These are phyloP conservation scores for Cladorhizidae sp. DNA, from an alignment of 37 sponge, comb jelly and placozoan genomes.

Conservation along the genomic window DNA sequence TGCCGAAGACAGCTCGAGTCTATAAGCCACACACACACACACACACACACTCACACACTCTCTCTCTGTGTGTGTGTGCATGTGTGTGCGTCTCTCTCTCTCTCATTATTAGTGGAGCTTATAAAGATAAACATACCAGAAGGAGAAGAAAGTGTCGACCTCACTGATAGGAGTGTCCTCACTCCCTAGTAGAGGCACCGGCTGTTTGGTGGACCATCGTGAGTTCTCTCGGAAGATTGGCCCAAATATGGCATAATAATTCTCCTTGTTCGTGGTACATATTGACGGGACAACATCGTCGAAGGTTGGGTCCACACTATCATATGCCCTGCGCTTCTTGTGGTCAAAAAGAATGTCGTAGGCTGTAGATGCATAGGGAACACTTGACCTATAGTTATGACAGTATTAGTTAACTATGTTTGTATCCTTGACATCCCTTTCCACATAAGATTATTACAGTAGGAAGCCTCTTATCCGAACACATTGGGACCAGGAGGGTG, in stretches of 20 bases:
- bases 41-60: too few relatives aligned
- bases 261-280: slow-evolving; percentile 57
- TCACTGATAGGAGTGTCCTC: slow-evolving; percentile 53
- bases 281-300: slow-evolving; percentile 77
- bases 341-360: slow-evolving; percentile 23
- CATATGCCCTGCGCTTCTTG: slow-evolving; percentile 78
- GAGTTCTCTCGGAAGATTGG: slow-evolving; percentile 82
- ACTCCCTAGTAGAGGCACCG: slow-evolving; percentile 85
- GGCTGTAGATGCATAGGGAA: too few relatives aligned
- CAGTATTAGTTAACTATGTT: too few relatives aligned
- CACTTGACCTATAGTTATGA: too few relatives aligned
- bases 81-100: too few relatives aligned
- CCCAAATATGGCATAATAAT: slow-evolving; percentile 83
- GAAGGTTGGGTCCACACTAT: slow-evolving; percentile 93
- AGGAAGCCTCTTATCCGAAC: too few relatives aligned
- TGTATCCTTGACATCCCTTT: too few relatives aligned
- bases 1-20: too few relatives aligned
- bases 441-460: too few relatives aligned
- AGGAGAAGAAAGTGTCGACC: slow-evolving; percentile 84
- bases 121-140: slow-evolving; percentile 81
- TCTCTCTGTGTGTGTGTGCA: not conserved
- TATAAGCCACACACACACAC: too few relatives aligned
- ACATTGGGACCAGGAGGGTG: too few relatives aligned
- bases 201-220: slow-evolving; percentile 83
- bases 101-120: not conserved